A percentile compares a stretch with the other conserved stretches of the same genome.
phyloP scores from a whole-genome alignment of 2,888 invertebrate species.

The Oxyteleia sp. region DNA sequence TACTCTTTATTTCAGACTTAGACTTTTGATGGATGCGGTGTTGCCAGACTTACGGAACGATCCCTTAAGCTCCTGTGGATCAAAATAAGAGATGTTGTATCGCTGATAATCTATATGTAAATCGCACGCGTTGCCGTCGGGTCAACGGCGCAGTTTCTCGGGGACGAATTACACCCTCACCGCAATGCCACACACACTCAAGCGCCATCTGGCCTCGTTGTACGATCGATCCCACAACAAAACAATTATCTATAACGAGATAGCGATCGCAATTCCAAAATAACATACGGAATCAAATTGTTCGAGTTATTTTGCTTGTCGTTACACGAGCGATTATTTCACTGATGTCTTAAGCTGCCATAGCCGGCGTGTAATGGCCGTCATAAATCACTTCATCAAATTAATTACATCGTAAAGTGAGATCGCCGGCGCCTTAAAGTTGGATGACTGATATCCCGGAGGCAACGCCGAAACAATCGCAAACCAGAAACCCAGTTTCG shows the following conservation, averaged over 20 bases:
- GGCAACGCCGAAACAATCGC: constrained; percentile 45
- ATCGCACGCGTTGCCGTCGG: neutral
- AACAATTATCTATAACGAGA: neutral
- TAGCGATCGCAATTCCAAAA: neutral
- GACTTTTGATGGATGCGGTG: constrained; percentile 42
- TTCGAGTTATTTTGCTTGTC: neutral
- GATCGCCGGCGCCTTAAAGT: constrained; percentile 40
- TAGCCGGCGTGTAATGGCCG: constrained; percentile 26
- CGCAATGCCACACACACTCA: neutral
- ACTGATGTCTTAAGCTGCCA: constrained; percentile 29
- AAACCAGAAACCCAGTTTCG: constrained; percentile 24
- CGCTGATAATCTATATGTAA: constrained; percentile 37
- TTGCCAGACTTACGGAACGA: constrained; percentile 28
- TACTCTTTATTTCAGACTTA: constrained; percentile 57
- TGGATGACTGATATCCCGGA: constrained; percentile 47
- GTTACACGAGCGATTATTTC: neutral
- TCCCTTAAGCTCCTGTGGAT: constrained; percentile 14
- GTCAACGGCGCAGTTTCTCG: neutral
- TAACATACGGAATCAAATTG: neutral
- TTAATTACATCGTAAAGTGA: constrained; percentile 54
- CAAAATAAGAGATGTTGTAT: constrained; percentile 17
- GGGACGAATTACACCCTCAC: neutral
- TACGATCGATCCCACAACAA: neutral
- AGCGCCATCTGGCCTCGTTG: neutral
- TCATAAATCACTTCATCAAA: constrained; percentile 59